Evolutionary conservation across 2,113 vertebrate genomes (phyloP), one percentile per base, ranked within the genome.

Genomic region (Onychorhynchus coronatus): DNA sequence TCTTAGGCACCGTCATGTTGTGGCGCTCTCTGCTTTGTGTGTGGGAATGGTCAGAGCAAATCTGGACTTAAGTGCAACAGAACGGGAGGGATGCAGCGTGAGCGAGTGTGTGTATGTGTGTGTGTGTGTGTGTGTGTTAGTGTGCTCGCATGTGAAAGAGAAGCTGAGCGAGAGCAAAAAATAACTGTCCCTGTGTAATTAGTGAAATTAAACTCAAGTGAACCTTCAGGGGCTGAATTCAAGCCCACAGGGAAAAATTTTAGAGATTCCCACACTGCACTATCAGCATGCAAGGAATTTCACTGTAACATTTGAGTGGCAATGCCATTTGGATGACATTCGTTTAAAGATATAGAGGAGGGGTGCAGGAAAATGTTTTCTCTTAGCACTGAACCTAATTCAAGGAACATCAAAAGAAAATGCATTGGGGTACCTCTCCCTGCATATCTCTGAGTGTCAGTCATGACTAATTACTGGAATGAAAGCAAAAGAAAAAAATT

Each of bases 141-240:
- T 2, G 2, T 7, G 62, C 63, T 84, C 0, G 59, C 63, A 58
- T 58, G 92, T 63, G 96, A 63, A 93, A 92, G 85, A 44, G 58
- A 79, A 91, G 89, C 89, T 75, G 81, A 95, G 71, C 2, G 11
- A 85, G 66, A 95, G 76, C 53, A 25, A 94, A 91, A 96, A 97
- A 92, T 90, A 94, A 89, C 84, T 27, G 52, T 95, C 93, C 93
- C 82, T 0, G 14, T 83, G 82, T 77, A 93, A 87, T 94, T 89
- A 91, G 82, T 66, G 80, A 95, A 93, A 95, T 95, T 92, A 96
- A 97, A 92, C 91, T 89, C 74, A 84, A 95, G 77, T 77, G 84
- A 94, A 95, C 89, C 65, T 92, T 71, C 85, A 50, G 49, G 50
- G 88, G 71, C 55, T 96, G 68, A 93, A 83, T 74, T 24, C 1